These are phyloP conservation scores for Drosophila neotestacea DNA, from an alignment of 2,888 invertebrate species.

Conservation along the genomic window DNA sequence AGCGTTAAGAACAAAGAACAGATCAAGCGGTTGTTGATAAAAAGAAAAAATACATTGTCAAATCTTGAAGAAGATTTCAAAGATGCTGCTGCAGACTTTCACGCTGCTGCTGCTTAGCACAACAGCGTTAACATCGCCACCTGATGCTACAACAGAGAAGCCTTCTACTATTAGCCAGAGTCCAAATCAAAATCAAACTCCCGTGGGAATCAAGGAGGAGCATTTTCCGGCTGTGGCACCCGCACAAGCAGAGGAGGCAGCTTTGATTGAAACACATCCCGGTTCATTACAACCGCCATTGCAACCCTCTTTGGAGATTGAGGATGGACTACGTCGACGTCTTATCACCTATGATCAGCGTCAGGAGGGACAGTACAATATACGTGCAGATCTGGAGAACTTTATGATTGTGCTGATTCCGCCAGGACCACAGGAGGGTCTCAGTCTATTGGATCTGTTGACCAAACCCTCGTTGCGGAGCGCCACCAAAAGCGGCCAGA, in stretches of 20 bases:
- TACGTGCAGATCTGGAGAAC: constrained; percentile 91
- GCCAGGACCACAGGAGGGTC: constrained; percentile 83
- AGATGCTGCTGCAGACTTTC: constrained; percentile 61
- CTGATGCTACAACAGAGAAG: constrained; percentile 22
- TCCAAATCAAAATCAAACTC: constrained; percentile 15
- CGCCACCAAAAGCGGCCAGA: constrained; percentile 47
- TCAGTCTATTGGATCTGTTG: constrained; percentile 79
- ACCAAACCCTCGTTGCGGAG: constrained; percentile 76
- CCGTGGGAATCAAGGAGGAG: constrained; percentile 48
- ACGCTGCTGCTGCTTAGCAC: constrained; percentile 40
- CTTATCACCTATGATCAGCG: constrained; percentile 87
- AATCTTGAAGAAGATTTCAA: constrained; percentile 11
- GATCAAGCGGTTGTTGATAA: constrained; percentile 23
- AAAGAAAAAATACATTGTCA: not conserved
- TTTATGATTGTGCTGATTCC: constrained; percentile 89
- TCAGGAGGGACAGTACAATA: constrained; percentile 91
- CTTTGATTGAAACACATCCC: constrained; percentile 34
- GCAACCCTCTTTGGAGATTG: constrained; percentile 33
- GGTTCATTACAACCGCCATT: constrained; percentile 48
- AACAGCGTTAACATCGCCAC: constrained; percentile 17
- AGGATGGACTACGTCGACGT: constrained; percentile 66
- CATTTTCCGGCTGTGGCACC: constrained; percentile 57
- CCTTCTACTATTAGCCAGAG: constrained; percentile 18
- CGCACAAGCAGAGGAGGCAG: constrained; percentile 31
- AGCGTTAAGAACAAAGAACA: constrained; percentile 71